Evolutionary conservation across 2,888 invertebrate species (phyloP).

Genomic region (Epinotia ramella): DNA sequence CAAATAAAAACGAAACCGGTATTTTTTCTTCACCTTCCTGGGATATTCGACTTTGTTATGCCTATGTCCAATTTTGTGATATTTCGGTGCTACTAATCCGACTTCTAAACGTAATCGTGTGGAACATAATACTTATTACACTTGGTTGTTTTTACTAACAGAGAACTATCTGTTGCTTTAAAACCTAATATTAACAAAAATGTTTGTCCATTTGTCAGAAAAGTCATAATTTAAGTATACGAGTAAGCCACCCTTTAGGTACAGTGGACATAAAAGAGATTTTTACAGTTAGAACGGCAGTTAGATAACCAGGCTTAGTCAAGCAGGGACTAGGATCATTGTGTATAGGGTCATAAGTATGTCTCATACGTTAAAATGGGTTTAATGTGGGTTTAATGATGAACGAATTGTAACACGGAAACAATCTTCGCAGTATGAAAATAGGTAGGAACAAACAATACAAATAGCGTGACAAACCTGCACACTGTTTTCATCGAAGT

Average conservation of each 20-base stretch:
- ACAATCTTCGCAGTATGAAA: not conserved
- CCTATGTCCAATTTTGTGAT: not conserved
- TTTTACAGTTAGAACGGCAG: no score
- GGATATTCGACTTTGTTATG: no score
- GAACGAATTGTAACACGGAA: not conserved
- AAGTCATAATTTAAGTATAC: not conserved
- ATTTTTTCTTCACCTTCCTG: not conserved
- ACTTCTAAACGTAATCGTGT: no score
- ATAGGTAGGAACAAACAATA: not conserved
- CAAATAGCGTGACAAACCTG: not conserved
- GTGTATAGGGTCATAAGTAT: not conserved
- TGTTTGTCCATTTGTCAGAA: not conserved
- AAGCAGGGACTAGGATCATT: not conserved
- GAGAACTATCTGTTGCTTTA: no score
- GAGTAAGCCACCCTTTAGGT: not conserved
- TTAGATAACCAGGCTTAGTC: slow-evolving; percentile 5
- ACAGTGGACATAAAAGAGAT: not conserved
- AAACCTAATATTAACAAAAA: not conserved
- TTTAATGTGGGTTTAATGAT: no score
- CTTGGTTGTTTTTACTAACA: no score
- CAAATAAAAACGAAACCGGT: not conserved
- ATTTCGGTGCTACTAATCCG: no score
- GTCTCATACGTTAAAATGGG: not conserved
- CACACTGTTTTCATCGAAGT: not conserved
- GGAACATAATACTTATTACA: no score